Conservation (phyloP, 2,797 vertebrate species). For the Toxotes lorentzi region DNA sequence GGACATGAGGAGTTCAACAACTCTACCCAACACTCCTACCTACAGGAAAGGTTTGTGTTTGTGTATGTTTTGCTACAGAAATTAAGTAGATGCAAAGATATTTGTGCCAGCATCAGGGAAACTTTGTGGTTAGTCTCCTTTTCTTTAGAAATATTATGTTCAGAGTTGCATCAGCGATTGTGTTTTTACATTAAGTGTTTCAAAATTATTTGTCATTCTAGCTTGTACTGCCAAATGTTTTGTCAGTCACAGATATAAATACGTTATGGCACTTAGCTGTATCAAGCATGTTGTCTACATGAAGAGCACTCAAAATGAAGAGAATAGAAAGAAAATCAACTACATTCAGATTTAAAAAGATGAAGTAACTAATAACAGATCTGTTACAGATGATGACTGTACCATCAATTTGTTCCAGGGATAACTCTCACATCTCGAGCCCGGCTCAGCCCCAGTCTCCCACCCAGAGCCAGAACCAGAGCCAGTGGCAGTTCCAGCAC, state of each 20-base stretch:
- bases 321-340: not conserved
- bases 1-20: slow-evolving; percentile 76
- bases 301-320: not conserved
- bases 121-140: not conserved
- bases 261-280: no score
- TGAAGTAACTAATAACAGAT: not conserved
- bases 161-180: not conserved
- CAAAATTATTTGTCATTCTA: not conserved
- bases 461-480: slow-evolving; percentile 56
- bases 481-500: slow-evolving; percentile 87
- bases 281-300: no score
- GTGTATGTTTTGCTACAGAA: not conserved
- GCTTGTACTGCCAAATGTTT: not conserved
- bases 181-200: not conserved
- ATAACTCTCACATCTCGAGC: slow-evolving; percentile 40
- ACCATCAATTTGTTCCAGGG: slow-evolving; percentile 53
- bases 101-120: not conserved
- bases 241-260: no score
- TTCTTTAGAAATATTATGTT: not conserved
- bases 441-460: slow-evolving; percentile 68
- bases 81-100: not conserved
- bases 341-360: not conserved
- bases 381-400: not conserved
- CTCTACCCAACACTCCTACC: slow-evolving; percentile 55
- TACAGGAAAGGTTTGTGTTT: slow-evolving; percentile 71